Base-by-base conservation (phyloP, 2,797 vertebrate species). In the Dendrocincla fuliginosa region DNA sequence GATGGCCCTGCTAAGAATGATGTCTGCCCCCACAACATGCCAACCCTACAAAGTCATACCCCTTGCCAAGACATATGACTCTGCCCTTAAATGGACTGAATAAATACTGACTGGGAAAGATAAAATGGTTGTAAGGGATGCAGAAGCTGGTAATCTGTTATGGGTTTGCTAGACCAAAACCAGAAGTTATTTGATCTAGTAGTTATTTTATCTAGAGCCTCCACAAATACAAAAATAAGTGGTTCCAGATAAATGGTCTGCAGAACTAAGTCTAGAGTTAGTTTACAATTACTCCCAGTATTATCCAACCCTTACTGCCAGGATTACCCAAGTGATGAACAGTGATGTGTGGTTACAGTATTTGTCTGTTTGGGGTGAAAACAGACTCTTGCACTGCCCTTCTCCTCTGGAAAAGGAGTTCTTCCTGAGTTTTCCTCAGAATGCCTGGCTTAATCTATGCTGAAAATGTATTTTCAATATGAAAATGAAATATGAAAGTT, bases 181-280 rank as follows among this genome's bases (percentile, higher is more conserved):
- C 71, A 71, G 33, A 63, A 92, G 25, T 80, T 73, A 87, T 44
- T 73, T 87, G 35, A 68, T 68, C 18, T 28, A 68, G 64, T 20
- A 63, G 13, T 87, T 91, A 57, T 68, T 95, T 95, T 69, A 91
- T 71, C 73, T 85, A 87, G 89, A 46, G 46, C 30, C 11, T 91
- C 49, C 76, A 71, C 73, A 94, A 94, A 89, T 88, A n/a, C 42
- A 89, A 71, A 81, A 94, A 75, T 71, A 71, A 92, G n/a, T 77
- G 49, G 5, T 75, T 84, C 57, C 67, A 89, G 77, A 78, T 47
- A 50, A 84, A 65, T 37, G 20, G 32, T 65, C 32, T 56, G 30
- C 33, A 85, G 46, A 87, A 61, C 9, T 69, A 50, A 90, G 93
- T 7, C 42, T 32, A 61, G 41, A 22, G 13, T 65, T 92, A 49